Evolutionary conservation across 2,888 invertebrate genomes (phyloP).

Genomic region (Caenorhabditis doughertyi): DNA sequence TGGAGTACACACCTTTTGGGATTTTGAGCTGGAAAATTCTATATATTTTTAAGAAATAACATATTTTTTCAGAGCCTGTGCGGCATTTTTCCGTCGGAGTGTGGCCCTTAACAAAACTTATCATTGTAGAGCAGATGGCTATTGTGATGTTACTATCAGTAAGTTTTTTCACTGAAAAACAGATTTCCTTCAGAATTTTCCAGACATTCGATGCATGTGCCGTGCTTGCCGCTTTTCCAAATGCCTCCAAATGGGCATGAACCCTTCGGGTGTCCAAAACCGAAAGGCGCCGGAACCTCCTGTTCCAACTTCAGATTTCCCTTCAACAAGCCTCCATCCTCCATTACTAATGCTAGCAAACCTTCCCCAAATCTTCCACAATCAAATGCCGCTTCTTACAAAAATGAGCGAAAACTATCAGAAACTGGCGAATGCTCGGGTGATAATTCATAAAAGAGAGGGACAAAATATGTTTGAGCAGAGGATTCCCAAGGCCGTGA

Average conservation of each 20-base stretch:
- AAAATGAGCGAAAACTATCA: slow-evolving; percentile 41
- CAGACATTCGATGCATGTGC: slow-evolving; percentile 61
- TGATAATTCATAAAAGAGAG: slow-evolving; percentile 39
- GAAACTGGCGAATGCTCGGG: slow-evolving; percentile 38
- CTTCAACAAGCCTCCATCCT: no score
- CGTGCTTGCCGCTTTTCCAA: slow-evolving; percentile 42
- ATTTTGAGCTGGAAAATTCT: no score
- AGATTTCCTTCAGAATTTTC: background rate
- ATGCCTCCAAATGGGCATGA: slow-evolving; percentile 55
- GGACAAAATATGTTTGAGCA: slow-evolving; percentile 44
- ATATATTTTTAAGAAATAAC: no score
- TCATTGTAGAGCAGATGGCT: slow-evolving; percentile 31
- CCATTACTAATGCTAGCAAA: no score
- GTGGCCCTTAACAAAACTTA: slow-evolving; percentile 31
- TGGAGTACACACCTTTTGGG: no score
- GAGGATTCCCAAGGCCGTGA: slow-evolving; percentile 14
- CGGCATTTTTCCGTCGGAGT: slow-evolving; percentile 62
- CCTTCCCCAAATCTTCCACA: background rate
- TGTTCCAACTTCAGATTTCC: no score
- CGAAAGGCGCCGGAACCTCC: no score
- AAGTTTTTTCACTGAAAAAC: slow-evolving; percentile 22
- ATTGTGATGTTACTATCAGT: slow-evolving; percentile 49
- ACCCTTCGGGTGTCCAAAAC: slow-evolving; percentile 47
- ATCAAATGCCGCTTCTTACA: slow-evolving; percentile 30
- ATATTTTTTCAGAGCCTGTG: slow-evolving; percentile 62